Conservation (phyloP, 1,140 invertebrate species). For the Artemia franciscana region DNA sequence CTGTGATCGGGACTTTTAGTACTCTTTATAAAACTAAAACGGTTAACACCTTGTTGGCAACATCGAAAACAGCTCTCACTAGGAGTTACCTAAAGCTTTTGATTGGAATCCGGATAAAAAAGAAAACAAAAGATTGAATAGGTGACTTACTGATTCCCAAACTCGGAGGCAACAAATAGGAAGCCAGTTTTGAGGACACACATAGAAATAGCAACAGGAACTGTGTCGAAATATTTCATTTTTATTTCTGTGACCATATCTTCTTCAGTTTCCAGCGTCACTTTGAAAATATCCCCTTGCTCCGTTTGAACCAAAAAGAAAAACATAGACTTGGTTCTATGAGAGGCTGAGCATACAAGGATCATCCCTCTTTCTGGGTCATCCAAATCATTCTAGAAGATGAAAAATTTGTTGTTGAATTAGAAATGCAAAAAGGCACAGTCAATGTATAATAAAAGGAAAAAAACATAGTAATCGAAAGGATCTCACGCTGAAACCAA, state of each 20-base stretch:
- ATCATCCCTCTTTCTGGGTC: conserved; percentile 98
- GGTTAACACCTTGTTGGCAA: too few relatives aligned
- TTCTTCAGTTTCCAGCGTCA: conserved; percentile 92
- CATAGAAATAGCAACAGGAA: conserved; percentile 83
- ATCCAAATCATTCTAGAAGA: conserved; percentile 76
- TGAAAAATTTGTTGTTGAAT: too few relatives aligned
- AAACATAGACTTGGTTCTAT: conserved; percentile 98
- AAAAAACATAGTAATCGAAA: too few relatives aligned
- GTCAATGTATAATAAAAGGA: too few relatives aligned
- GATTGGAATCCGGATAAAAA: conserved; percentile 7
- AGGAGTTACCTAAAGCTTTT: background rate
- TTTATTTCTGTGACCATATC: conserved; percentile 98
- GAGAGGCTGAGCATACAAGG: conserved; percentile 94
- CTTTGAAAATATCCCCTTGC: conserved; percentile 91
- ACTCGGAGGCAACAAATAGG: conserved; percentile 93
- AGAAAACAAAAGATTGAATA: conserved; percentile 1
- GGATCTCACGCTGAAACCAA: too few relatives aligned
- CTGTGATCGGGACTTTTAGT: too few relatives aligned
- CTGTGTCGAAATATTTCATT: conserved; percentile 98
- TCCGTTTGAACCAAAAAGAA: conserved; percentile 89
- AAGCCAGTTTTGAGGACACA: conserved; percentile 98
- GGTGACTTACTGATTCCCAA: conserved; percentile 91
- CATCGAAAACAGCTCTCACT: background rate
- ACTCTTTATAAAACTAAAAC: too few relatives aligned
- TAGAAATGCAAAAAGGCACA: too few relatives aligned